These are phyloP conservation scores for Equus przewalskii DNA, from an alignment of 2,113 vertebrate genomes.

Conservation along the genomic window DNA sequence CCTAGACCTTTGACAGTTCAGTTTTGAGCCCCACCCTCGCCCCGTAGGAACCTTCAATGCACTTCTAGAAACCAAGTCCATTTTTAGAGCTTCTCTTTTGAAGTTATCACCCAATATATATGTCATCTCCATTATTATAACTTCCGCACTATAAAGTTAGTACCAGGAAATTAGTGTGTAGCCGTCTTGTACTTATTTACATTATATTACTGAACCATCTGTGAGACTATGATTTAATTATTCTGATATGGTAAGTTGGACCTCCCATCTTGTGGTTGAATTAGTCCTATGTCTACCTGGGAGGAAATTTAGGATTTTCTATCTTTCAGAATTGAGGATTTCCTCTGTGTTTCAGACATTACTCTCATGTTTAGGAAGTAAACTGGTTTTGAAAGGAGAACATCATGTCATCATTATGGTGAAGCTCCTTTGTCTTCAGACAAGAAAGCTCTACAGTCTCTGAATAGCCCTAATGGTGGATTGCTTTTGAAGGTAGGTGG, in stretches of 20 bases:
- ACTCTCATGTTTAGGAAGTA: background rate
- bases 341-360: constrained; percentile 30
- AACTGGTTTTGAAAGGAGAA: constrained; percentile 36
- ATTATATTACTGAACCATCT: constrained; percentile 48
- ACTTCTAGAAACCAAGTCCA: constrained; percentile 26
- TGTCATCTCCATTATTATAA: constrained; percentile 44
- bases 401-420: background rate
- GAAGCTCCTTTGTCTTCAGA: constrained; percentile 6
- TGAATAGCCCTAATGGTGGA: background rate
- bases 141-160: constrained; percentile 68
- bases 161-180: constrained; percentile 37
- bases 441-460: background rate
- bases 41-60: background rate
- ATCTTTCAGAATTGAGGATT: background rate
- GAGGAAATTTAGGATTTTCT: constrained; percentile 46
- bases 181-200: constrained; percentile 61
- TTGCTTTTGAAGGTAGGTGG: background rate
- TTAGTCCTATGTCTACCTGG: background rate
- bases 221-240: constrained; percentile 62
- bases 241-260: constrained; percentile 30
- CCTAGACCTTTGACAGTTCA: background rate
- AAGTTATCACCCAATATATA: constrained; percentile 66
- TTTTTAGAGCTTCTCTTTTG: constrained; percentile 49
- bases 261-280: constrained; percentile 43
- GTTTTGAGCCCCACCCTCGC: background rate